Conservation (phyloP, 92 coral and sea anemone genomes). For the Scolanthus callimorphus region DNA sequence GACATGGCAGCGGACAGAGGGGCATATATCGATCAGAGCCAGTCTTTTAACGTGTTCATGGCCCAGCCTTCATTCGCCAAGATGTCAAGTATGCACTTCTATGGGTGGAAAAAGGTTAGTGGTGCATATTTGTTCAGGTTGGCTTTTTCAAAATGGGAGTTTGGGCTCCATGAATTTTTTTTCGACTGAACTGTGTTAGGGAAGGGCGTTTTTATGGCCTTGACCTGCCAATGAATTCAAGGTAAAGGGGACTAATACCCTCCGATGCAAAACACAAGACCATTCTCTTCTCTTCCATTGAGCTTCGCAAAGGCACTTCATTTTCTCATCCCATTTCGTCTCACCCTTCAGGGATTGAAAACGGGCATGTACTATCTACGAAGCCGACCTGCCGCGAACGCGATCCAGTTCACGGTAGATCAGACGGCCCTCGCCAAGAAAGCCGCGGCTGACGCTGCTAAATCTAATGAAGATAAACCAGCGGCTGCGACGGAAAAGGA, state of each 20-base stretch:
- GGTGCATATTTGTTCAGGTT: too few relatives aligned
- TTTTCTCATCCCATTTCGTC: not conserved
- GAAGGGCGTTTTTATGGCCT: too few relatives aligned
- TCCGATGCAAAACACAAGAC: too few relatives aligned
- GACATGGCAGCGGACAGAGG: slow-evolving; percentile 99
- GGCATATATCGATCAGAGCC: slow-evolving; percentile 97
- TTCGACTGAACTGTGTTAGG: too few relatives aligned
- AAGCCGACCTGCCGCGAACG: slow-evolving; percentile 89
- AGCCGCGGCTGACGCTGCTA: slow-evolving; percentile 1
- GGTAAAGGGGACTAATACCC: too few relatives aligned
- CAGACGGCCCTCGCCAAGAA: slow-evolving; percentile 65
- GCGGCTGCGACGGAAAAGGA: slow-evolving; percentile 37
- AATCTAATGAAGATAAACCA: not conserved
- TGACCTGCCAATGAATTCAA: too few relatives aligned
- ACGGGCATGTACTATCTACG: slow-evolving; percentile 99
- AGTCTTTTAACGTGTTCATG: slow-evolving; percentile 94
- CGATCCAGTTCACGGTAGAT: slow-evolving; percentile 96
- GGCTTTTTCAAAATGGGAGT: too few relatives aligned
- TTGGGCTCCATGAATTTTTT: too few relatives aligned
- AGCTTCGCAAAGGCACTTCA: too few relatives aligned
- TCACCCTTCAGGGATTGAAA: slow-evolving; percentile 73
- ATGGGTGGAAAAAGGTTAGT: slow-evolving; percentile 97
- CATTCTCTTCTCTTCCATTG: too few relatives aligned
- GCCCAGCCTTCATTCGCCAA: slow-evolving; percentile 83
- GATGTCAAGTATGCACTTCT: slow-evolving; percentile 97